These are phyloP conservation scores for Ianthella basta DNA, from an alignment of 37 sponge, comb jelly and placozoan species.

Conservation along the genomic window DNA sequence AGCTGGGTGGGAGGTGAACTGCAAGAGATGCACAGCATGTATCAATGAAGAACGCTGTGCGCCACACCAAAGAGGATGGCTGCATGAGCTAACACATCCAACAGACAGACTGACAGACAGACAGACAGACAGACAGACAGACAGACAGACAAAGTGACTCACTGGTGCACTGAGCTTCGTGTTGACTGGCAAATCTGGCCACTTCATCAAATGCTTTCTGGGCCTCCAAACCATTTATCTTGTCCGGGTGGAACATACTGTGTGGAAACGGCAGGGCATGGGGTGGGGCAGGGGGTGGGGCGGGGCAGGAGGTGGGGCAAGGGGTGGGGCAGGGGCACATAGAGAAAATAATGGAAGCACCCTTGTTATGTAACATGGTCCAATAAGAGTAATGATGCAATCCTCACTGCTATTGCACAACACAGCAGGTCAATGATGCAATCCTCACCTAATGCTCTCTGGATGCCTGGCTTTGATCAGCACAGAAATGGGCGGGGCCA, in stretches of 20 bases:
- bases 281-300: neutral
- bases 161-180: conserved; percentile 67
- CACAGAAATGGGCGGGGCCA: conserved; percentile 42
- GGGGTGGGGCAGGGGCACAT: neutral
- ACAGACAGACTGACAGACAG: too few relatives aligned
- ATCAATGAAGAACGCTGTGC: too few relatives aligned
- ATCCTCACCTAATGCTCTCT: conserved; percentile 76
- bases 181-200: conserved; percentile 36
- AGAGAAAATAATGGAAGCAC: too few relatives aligned
- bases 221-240: conserved; percentile 35
- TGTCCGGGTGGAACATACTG: conserved; percentile 69
- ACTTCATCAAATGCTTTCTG: conserved; percentile 41
- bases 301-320: neutral
- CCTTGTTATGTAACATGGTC: too few relatives aligned
- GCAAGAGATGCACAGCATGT: too few relatives aligned
- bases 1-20: too few relatives aligned
- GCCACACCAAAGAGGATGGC: neutral
- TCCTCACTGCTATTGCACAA: too few relatives aligned
- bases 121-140: too few relatives aligned
- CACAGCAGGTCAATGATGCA: too few relatives aligned
- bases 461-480: conserved; percentile 67
- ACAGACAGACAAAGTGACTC: neutral
- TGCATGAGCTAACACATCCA: neutral
- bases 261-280: neutral
- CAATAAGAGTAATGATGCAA: too few relatives aligned